Evolutionary conservation across 1,140 invertebrate genomes (phyloP).

Genomic region (Sogatella furcifera): DNA sequence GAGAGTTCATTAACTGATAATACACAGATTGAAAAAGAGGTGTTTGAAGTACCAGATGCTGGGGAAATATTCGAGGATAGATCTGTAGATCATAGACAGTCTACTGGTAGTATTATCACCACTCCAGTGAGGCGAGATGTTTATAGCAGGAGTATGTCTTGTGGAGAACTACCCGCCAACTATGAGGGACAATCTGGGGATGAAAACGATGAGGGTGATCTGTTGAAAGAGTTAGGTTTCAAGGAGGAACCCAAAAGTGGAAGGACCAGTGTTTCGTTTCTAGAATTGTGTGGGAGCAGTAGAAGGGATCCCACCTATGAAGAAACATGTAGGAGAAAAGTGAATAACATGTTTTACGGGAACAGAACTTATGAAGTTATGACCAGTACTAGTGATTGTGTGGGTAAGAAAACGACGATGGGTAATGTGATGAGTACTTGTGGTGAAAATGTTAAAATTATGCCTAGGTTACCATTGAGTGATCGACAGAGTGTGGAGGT

Average conservation of each 20-base stretch:
- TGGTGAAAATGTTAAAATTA: neutral
- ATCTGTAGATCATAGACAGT: neutral
- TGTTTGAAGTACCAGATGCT: neutral
- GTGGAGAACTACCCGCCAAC: neutral
- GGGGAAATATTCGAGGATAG: neutral
- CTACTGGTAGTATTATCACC: neutral
- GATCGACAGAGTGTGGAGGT: neutral
- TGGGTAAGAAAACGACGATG: neutral
- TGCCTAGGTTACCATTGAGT: neutral
- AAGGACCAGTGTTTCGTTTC: neutral
- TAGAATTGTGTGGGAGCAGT: neutral
- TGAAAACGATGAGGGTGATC: constrained; percentile 6
- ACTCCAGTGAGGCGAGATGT: neutral
- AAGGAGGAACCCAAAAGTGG: neutral
- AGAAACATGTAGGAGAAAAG: neutral
- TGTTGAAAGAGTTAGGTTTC: constrained; percentile 11
- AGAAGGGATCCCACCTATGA: neutral
- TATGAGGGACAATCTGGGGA: neutral
- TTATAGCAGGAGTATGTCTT: neutral
- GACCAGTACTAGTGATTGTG: neutral
- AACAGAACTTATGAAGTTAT: constrained; percentile 13
- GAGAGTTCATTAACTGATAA: neutral
- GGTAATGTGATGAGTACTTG: constrained; percentile 9
- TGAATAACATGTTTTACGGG: constrained; percentile 11
- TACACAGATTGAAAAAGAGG: neutral